A percentile compares a stretch with the other conserved stretches of the same genome.
Evolutionary conservation across 2,113 vertebrate species (phyloP).

Genomic region (Pollachius pollachius): DNA sequence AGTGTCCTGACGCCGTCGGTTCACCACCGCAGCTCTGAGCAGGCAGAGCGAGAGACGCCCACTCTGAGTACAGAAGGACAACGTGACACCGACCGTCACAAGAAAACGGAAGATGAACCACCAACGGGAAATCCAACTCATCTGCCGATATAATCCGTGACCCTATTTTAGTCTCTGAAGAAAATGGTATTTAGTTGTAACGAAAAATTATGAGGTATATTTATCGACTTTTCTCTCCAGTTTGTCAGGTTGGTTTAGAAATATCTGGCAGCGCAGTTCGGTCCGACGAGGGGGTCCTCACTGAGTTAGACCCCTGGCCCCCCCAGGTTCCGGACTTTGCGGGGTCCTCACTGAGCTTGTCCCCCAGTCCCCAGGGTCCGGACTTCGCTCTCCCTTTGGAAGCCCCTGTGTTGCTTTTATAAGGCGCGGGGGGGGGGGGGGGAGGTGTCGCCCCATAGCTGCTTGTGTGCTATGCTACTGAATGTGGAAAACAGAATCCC

Average conservation of each 20-base stretch:
- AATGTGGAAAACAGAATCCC: constrained; percentile 44
- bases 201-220: constrained; percentile 57
- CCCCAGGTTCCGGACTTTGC: background rate
- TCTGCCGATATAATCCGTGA: constrained; percentile 65
- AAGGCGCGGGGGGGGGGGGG: constrained; percentile 13
- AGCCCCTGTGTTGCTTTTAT: constrained; percentile 33
- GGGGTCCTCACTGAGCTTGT: background rate
- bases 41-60: constrained; percentile 44
- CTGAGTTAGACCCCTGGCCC: constrained; percentile 14
- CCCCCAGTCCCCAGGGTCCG: background rate
- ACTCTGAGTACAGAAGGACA: constrained; percentile 54
- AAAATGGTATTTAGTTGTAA: constrained; percentile 58
- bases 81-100: too few relatives aligned
- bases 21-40: constrained; percentile 30
- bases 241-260: constrained; percentile 24
- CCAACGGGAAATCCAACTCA: constrained; percentile 58
- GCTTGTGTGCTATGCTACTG: constrained; percentile 62
- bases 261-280: constrained; percentile 30
- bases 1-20: too few relatives aligned
- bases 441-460: constrained; percentile 32
- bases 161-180: constrained; percentile 64
- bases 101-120: too few relatives aligned
- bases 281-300: background rate
- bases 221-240: constrained; percentile 52
- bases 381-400: constrained; percentile 14